Evolutionary conservation across 2,888 invertebrate species (phyloP).

Genomic region (Heliconius ethilla): DNA sequence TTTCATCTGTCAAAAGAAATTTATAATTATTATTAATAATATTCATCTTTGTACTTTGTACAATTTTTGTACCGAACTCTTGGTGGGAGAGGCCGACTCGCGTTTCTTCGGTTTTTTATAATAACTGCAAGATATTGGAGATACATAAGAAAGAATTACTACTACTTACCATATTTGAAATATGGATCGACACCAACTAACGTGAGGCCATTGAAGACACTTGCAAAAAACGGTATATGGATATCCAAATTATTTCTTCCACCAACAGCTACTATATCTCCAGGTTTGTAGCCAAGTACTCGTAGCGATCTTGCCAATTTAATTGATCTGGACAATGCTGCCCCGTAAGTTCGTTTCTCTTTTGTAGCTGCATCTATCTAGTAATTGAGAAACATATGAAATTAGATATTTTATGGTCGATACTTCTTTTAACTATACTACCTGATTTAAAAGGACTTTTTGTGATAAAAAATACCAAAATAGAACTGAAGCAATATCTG

Average conservation of each 20-base stretch:
- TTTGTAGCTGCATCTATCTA: slow-evolving; percentile 72
- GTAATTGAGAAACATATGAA: slow-evolving; percentile 22
- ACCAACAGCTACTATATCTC: slow-evolving; percentile 63
- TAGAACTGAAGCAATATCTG: neutral
- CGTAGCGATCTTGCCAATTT: slow-evolving; percentile 59
- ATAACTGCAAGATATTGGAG: too few species aligned
- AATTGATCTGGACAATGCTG: slow-evolving; percentile 59
- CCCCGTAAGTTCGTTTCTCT: slow-evolving; percentile 59
- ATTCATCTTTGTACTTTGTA: too few species aligned
- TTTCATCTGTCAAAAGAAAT: slow-evolving; percentile 59
- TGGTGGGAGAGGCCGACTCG: too few species aligned
- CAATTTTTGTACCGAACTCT: too few species aligned
- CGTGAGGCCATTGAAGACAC: slow-evolving; percentile 62
- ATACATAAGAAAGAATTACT: neutral
- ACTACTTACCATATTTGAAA: slow-evolving; percentile 61
- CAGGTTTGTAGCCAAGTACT: slow-evolving; percentile 57
- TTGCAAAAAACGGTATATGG: slow-evolving; percentile 66
- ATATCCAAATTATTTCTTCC: slow-evolving; percentile 68
- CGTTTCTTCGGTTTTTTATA: too few species aligned
- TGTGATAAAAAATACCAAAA: neutral
- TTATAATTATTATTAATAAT: too few species aligned
- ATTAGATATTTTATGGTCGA: neutral
- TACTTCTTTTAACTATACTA: neutral
- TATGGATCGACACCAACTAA: slow-evolving; percentile 63
- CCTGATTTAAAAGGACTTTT: too few species aligned